phyloP scores from a whole-genome alignment of 2,888 invertebrate genomes.

The Cremastinae sp. region DNA sequence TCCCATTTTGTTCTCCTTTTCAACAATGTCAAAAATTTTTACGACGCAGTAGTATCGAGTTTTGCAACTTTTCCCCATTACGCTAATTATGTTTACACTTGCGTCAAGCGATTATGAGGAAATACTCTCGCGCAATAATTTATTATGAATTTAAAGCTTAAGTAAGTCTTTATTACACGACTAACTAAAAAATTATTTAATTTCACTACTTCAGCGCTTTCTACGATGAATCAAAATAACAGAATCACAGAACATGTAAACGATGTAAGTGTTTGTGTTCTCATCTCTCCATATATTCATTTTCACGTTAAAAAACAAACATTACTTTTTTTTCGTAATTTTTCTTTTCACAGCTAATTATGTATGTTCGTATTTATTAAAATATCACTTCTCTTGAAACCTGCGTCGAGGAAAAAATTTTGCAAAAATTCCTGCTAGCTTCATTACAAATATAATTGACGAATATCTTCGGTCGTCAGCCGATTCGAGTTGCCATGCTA shows the following conservation, averaged over 20 bases:
- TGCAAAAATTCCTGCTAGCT: constrained; percentile 25
- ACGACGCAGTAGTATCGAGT: constrained; percentile 41
- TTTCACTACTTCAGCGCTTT: constrained; percentile 20
- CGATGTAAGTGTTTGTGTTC: constrained; percentile 11
- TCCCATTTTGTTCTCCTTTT: constrained; percentile 10
- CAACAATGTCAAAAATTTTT: constrained; percentile 42
- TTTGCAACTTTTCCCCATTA: constrained; percentile 41
- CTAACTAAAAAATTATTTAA: constrained; percentile 18
- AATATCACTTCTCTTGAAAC: constrained; percentile 35
- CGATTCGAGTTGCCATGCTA: constrained; percentile 37
- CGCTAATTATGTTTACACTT: constrained; percentile 32
- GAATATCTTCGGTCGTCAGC: constrained; percentile 30
- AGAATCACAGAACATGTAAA: constrained; percentile 42
- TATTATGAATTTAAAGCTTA: constrained; percentile 29
- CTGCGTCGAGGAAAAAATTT: constrained; percentile 22
- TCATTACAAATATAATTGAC: constrained; percentile 51
- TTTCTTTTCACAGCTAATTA: constrained; percentile 32
- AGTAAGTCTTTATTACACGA: constrained; percentile 11
- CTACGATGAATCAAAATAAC: constrained; percentile 11
- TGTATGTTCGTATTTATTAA: constrained; percentile 43
- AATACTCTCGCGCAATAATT: constrained; percentile 31
- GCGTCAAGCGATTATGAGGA: constrained; percentile 33
- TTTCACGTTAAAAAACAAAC: constrained; percentile 13
- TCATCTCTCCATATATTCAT: constrained; percentile 8
- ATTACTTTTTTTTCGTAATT: constrained; percentile 7